Conservation (phyloP, 1,140 invertebrate genomes). For the Atta cephalotes region DNA sequence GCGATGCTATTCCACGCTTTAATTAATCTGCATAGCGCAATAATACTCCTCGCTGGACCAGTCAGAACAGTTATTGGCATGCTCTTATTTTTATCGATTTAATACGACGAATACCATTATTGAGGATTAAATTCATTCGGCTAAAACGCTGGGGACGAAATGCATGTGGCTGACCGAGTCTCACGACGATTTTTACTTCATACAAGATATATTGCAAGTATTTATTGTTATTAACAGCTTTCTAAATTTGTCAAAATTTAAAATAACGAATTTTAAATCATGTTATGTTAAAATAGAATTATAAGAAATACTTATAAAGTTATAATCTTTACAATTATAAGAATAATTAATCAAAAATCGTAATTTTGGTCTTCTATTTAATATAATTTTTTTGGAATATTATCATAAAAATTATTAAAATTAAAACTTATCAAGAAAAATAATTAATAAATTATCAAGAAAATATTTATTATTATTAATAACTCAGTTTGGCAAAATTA, state of each 20-base stretch:
- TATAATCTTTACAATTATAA: too few relatives aligned
- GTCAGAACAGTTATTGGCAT: background rate
- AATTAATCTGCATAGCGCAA: constrained; percentile 34
- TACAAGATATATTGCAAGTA: background rate
- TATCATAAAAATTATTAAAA: background rate
- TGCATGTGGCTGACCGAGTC: background rate
- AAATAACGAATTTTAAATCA: background rate
- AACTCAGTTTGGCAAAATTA: too few relatives aligned
- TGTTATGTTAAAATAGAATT: background rate
- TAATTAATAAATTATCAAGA: background rate
- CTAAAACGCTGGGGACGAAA: background rate
- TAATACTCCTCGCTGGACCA: constrained; percentile 1
- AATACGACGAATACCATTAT: background rate
- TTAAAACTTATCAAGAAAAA: background rate
- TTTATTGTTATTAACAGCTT: background rate
- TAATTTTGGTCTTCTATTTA: background rate
- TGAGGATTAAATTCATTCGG: constrained; percentile 21
- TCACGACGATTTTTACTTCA: background rate
- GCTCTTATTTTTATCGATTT: constrained; percentile 48
- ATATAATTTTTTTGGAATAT: background rate
- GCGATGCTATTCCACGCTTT: constrained; percentile 26
- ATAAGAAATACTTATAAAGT: background rate
- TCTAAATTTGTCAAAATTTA: background rate
- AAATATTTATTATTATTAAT: background rate
- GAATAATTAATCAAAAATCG: background rate